A percentile compares a stretch with the other conserved stretches of the same genome.
Conservation (phyloP, 2,113 vertebrate genomes). For the Aptenodytes forsteri region DNA sequence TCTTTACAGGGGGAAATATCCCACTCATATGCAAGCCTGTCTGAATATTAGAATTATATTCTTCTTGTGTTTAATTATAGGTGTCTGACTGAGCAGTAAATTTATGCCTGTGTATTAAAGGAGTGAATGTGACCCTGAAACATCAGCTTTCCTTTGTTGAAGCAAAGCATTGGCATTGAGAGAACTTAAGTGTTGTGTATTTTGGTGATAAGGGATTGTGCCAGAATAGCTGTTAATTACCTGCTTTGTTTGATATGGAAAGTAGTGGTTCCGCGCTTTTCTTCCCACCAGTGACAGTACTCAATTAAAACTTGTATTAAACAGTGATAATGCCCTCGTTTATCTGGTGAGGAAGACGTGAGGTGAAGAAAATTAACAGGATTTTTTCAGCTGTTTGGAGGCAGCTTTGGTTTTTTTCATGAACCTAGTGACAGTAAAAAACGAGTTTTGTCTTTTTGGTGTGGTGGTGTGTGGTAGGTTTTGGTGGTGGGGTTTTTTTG, state of each 20-base stretch:
- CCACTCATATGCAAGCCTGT: constrained; percentile 44
- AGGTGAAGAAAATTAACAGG: constrained; percentile 53
- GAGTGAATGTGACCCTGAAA: constrained; percentile 79
- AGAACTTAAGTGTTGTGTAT: constrained; percentile 74
- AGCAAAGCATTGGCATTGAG: constrained; percentile 60
- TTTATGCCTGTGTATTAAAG: constrained; percentile 72
- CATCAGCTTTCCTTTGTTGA: constrained; percentile 69
- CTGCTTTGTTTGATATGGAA: constrained; percentile 78
- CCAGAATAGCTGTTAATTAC: constrained; percentile 78
- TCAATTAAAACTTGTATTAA: constrained; percentile 73
- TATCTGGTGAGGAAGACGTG: constrained; percentile 46
- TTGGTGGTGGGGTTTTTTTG: neutral
- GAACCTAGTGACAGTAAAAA: neutral
- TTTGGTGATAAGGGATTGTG: constrained; percentile 76
- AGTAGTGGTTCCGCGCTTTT: constrained; percentile 62
- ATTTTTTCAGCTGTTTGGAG: constrained; percentile 23
- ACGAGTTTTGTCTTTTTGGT: neutral
- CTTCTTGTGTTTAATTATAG: constrained; percentile 79
- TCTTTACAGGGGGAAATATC: constrained; percentile 65
- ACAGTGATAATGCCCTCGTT: constrained; percentile 54
- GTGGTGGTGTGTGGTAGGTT: neutral
- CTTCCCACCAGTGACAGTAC: constrained; percentile 65
- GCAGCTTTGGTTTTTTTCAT: neutral
- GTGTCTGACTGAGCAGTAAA: constrained; percentile 76
- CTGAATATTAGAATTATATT: constrained; percentile 75